These are phyloP conservation scores for Sarcophaga caerulescens DNA, from an alignment of 2,888 invertebrate genomes.

Conservation along the genomic window DNA sequence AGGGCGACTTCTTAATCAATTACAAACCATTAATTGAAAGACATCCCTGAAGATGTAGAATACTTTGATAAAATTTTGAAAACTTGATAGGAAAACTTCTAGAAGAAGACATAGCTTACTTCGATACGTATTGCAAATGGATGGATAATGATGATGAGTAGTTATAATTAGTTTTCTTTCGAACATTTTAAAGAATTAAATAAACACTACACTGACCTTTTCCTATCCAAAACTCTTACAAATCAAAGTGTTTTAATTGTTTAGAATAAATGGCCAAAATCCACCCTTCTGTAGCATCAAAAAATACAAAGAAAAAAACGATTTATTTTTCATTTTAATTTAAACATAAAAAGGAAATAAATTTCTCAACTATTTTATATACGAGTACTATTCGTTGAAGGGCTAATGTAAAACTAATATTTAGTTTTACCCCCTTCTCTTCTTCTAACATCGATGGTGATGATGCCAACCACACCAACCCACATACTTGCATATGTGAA, in stretches of 20 bases:
- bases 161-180: no score
- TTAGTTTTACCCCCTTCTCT: slow-evolving; percentile 40
- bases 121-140: no score
- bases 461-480: neutral
- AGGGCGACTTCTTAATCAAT: no score
- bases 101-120: no score
- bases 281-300: slow-evolving; percentile 8
- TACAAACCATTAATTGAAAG: no score
- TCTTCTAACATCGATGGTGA: neutral
- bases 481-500: neutral
- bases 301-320: slow-evolving; percentile 6
- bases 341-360: slow-evolving; percentile 26
- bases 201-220: neutral
- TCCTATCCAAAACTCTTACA: slow-evolving; percentile 11
- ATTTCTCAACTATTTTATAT: slow-evolving; percentile 33
- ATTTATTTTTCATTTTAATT: slow-evolving; percentile 1
- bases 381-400: slow-evolving; percentile 4
- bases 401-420: slow-evolving; percentile 67
- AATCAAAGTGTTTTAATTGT: slow-evolving; percentile 55
- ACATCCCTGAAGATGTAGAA: no score
- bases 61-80: no score
- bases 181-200: no score
- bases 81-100: no score
- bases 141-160: no score
- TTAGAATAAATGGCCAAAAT: slow-evolving; percentile 34